phyloP scores from a whole-genome alignment of 2,113 vertebrate genomes.

The Barbus barbus region DNA sequence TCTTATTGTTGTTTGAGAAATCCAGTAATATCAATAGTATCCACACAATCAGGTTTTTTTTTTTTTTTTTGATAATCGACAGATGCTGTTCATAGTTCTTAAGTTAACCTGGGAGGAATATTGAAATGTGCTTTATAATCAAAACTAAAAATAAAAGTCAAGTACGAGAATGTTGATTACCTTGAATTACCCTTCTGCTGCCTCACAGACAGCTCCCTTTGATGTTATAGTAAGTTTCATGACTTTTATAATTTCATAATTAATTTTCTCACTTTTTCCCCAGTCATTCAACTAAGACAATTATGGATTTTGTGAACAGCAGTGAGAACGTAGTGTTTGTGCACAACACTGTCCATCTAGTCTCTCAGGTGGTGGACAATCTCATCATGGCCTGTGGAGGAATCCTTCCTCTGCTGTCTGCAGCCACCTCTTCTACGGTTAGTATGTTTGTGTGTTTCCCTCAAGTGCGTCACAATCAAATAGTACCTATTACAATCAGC shows the following conservation, averaged over 20 bases:
- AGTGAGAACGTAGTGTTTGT: slow-evolving; percentile 96
- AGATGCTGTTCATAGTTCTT: too few relatives aligned
- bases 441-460: slow-evolving; percentile 59
- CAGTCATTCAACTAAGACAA: slow-evolving; percentile 96
- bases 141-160: not conserved
- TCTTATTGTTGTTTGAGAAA: too few relatives aligned
- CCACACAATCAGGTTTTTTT: too few relatives aligned
- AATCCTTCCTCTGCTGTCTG: slow-evolving; percentile 94
- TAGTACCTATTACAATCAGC: not conserved
- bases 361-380: slow-evolving; percentile 98
- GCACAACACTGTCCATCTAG: slow-evolving; percentile 96
- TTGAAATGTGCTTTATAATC: not conserved
- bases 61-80: too few relatives aligned
- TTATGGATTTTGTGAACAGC: slow-evolving; percentile 98
- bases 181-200: not conserved
- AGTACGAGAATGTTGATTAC: not conserved
- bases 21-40: too few relatives aligned
- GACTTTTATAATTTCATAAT: not conserved
- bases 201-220: not conserved
- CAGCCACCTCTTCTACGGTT: slow-evolving; percentile 94
- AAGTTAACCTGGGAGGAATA: not conserved
- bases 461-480: not conserved
- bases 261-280: not conserved
- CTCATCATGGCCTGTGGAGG: slow-evolving; percentile 98
- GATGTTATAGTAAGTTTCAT: not conserved